Base-by-base conservation (phyloP, 35 echinoderm and acorn worm species). In the Patiria miniata region DNA sequence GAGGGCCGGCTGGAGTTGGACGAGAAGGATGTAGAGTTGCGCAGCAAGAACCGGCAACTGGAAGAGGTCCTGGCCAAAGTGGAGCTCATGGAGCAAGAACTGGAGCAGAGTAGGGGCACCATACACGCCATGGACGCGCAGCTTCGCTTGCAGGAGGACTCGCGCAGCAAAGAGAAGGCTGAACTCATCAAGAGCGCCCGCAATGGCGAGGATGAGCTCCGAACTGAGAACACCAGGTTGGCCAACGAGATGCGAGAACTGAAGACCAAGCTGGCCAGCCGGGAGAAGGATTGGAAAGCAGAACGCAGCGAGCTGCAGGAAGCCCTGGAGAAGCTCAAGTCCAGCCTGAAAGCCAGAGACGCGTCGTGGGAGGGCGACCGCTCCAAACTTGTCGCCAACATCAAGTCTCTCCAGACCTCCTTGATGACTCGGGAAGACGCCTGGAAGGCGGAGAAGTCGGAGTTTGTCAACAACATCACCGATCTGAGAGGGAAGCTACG, bases 351-450 rank as follows among this genome's bases (percentile, higher is more conserved):
- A 86, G 85, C 84, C 17, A 38, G 90, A 28, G 88, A 89, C 37
- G 77, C 69, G 30, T 50, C 89, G 7, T 99, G 89, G 93, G 83
- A 88, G 26, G 90, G 87, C 39, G 96, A 99, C 77, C 86, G 93
- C 7, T 85, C 81, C 9, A 91, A 92, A 34, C 51, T 99, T 36
- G 61, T 78, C 9, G 77, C 86, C 1, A 89, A 99, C 44, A 77
- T 94, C 22, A 87, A 87, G 37, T 89, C 90, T 5, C 39, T 91
- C 1, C 42, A 89, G 77, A 61, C 81, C 51, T 84, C 38, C 17
- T 83, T 89, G 22, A 79, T 81, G 12, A 81, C 82, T 22, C 94
- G 94, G 61, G 92, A 99, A 61, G 93, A 86, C 5, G 19, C 92
- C 8, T 99, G 89, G 96, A 94, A 89, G 39, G 61, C 82, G 0